These are phyloP conservation scores for Hipposideros armiger DNA, from an alignment of 2,113 vertebrate genomes.

Conservation along the genomic window DNA sequence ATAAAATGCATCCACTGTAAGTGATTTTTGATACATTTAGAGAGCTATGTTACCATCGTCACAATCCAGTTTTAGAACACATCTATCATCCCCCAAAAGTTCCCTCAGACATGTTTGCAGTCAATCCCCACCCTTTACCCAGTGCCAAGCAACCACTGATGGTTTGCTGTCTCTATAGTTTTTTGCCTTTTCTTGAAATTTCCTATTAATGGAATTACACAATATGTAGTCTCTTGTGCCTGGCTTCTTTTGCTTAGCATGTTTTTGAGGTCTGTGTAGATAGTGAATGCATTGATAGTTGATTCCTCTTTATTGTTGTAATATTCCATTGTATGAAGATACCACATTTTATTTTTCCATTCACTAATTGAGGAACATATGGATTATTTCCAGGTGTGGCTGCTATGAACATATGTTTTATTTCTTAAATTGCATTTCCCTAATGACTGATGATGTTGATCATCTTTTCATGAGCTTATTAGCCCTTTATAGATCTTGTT, in stretches of 20 bases:
- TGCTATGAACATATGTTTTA: no score
- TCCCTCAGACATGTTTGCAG: neutral
- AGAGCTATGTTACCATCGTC: neutral
- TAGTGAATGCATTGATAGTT: neutral
- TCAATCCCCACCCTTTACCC: neutral
- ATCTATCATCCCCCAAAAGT: neutral
- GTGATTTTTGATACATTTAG: neutral
- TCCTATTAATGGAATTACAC: neutral
- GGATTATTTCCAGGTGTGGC: no score
- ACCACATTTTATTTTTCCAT: no score
- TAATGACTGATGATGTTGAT: no score
- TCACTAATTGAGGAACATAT: no score
- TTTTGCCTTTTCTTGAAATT: neutral
- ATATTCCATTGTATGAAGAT: neutral
- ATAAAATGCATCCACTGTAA: neutral
- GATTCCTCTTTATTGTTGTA: neutral
- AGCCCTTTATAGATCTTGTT: no score
- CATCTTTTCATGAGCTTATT: no score
- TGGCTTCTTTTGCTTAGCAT: neutral
- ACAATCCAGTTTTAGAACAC: neutral
- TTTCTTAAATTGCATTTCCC: no score
- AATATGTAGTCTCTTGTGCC: neutral
- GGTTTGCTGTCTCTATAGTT: neutral
- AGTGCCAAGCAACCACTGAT: neutral
- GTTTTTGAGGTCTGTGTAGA: neutral